Evolutionary conservation across 2,797 vertebrate genomes (phyloP), one percentile per base, ranked within the genome.

Genomic region (Hirundo rustica): DNA sequence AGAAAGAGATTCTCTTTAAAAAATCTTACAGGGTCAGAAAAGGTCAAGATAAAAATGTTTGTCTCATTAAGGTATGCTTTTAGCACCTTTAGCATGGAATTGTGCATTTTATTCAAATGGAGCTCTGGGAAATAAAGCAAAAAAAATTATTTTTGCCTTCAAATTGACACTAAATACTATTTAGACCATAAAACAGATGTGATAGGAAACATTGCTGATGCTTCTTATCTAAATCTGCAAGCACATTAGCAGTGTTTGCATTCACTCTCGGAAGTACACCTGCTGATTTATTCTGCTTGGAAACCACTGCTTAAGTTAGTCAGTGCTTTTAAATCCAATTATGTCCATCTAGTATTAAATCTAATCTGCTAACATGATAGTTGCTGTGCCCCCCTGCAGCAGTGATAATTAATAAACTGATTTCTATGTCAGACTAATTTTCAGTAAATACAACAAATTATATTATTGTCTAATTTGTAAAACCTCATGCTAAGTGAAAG

Each of bases 261-360:
- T 66, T 95, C 82, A 54, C 44, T 78, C 7, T 76, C 55, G 53
- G 47, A 91, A 62, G 40, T 65, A 81, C 17, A 75, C 25, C 64
- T 75, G 51, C 12, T 80, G 62, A 75, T 81, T 67, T 81, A 53
- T 71, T 90, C 66, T 76, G 40, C 68, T 79, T 79, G 47, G 67
- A 92, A 95, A 76, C 47, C 38, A 58, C n/a, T n/a, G 44, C 44
- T 87, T 65, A 65, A 75, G 29, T 85, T 70, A 58, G 50, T 36
- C 80, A 65, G 38, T 89, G 75, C 18, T 92, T 89, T 92, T 47
- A 75, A 75, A 92, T 36, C 27, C 47, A 66, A 85, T 92, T 79
- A 51, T 44, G 12, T 58, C 72, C 36, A 60, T 66, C 92, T 66
- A 73, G 44, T 73, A 45, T 51, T 72, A 89, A 32, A 73, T 73